Evolutionary conservation across 2,888 invertebrate species (phyloP), one percentile per base, ranked within the genome.

Genomic region (Megaustenia siamemsis): DNA sequence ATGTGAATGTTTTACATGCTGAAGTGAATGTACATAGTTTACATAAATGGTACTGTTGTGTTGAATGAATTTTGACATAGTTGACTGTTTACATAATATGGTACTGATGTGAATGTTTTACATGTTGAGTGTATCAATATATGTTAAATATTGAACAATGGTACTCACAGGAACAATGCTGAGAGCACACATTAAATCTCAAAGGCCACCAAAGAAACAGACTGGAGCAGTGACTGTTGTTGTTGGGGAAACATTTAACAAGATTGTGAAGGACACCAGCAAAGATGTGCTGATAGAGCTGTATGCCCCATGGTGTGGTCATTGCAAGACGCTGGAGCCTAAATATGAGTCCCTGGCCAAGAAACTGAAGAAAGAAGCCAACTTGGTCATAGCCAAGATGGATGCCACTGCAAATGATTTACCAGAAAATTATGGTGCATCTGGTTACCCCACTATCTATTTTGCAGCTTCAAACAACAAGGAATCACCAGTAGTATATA

Each of bases 281-380:
- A 95, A 95, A 88, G 95, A 95, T 90, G 94, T 95, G 4, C 91
- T 95, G 18, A 93, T 95, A 82, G 95, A 95, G 89, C 94, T 95
- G 88, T 95, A 95, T 89, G 95, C 95, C 10, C 95, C 95, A 3
- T 95, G 95, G 95, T 95, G 95, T 90, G 95, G 95, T 4, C 95
- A 95, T 88, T 95, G 95, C 91, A 95, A 95, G 91, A 91, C 93
- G 53, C 93, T 95, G 69, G 95, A 95, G 87, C 95, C 95, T 21
- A 92, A 92, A 18, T 95, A 94, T 90, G 94, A 93, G 79, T 93
- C 94, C 75, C 88, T 94, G 21, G 94, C 93, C 28, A 94, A 93
- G 86, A 89, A 92, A 69, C 88, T 92, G 81, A 92, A 93, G 75
- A 86, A 89, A 10, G 91, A 92, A 85, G 91, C 91, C 81, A 91